Base-by-base conservation (phyloP, 2,888 invertebrate species). In the Pollenia angustigena region DNA sequence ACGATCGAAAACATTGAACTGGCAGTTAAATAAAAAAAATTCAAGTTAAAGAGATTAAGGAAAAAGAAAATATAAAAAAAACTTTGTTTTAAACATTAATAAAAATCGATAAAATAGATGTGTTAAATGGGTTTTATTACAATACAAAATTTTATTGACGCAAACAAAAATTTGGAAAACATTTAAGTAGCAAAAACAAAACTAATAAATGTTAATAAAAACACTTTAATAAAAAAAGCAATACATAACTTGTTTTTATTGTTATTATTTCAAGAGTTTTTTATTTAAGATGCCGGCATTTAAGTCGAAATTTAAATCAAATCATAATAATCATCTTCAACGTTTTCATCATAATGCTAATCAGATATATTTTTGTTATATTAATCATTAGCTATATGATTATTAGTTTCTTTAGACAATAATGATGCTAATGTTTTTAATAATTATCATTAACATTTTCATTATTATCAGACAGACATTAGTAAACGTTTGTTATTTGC, bases 271-370 rank as follows among this genome's bases (percentile, higher is more conserved):
- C 4, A 44, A 8, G 2, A 52, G n/a, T 44, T 44, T 11, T 69
- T 79, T 58, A 32, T 32, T 32, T 6, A 32, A 50, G 9, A 68
- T 64, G 81, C 85, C 85, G 85, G 85, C 81, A 85, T 81, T 85
- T 85, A 66, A 81, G 40, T 62, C 18, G 12, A 52, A 76, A 72
- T 50, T 58, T 10, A 79, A 46, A 60, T 10, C 32, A 66, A 64
- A 44, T n/a, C 50, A 74, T 50, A 40, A 75, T 32, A 64, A 74
- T 69, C 32, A 79, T 60, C 14, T 40, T 12, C 50, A 42, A 14
- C 16, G 18, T 72, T 16, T 32, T 16, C 66, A n/a, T 75, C 74
- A 80, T 56, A 12, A 78, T 56, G 16, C 9, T 60, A 32, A 48
- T 48, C 42, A n/a, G 18, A 10, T 6, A 50, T n/a, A 52, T 81